phyloP scores from a whole-genome alignment of 2,888 invertebrate genomes.

The Pycnomerus fuliginosus region DNA sequence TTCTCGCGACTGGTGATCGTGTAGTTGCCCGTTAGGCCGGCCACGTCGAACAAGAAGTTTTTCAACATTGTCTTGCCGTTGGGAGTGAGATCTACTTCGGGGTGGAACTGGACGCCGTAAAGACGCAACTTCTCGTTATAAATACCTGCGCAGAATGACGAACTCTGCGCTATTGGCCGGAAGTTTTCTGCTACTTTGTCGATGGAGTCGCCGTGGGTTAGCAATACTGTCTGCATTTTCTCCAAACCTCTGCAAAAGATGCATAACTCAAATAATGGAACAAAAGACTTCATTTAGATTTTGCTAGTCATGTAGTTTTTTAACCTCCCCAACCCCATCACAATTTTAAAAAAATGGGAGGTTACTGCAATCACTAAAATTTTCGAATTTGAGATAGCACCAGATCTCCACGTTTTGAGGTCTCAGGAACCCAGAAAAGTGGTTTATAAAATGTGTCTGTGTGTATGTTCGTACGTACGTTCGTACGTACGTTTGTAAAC shows the following conservation, averaged over 20 bases:
- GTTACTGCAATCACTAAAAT: too few relatives aligned
- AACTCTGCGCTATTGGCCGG: slow-evolving; percentile 81
- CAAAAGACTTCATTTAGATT: too few relatives aligned
- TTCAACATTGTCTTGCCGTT: slow-evolving; percentile 89
- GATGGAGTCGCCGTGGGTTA: slow-evolving; percentile 97
- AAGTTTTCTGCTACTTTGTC: slow-evolving; percentile 88
- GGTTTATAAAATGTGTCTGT: too few relatives aligned
- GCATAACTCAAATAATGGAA: too few relatives aligned
- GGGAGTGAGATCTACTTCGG: slow-evolving; percentile 94
- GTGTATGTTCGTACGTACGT: too few relatives aligned
- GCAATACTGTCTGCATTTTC: slow-evolving; percentile 82
- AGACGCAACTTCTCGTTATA: slow-evolving; percentile 86
- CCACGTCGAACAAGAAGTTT: slow-evolving; percentile 92
- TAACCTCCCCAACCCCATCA: too few relatives aligned
- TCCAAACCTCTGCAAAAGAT: slow-evolving; percentile 72
- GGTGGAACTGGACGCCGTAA: slow-evolving; percentile 98
- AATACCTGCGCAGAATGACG: slow-evolving; percentile 83
- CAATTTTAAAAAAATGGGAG: too few relatives aligned
- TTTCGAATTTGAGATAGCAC: too few relatives aligned
- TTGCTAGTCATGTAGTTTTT: too few relatives aligned
- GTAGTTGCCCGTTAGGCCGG: slow-evolving; percentile 81
- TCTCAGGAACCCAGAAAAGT: too few relatives aligned
- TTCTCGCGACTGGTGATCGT: slow-evolving; percentile 86
- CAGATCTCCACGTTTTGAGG: too few relatives aligned
- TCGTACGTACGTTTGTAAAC: too few relatives aligned